Conservation (phyloP, 2,888 invertebrate species). For the Cheilosia impressa region DNA sequence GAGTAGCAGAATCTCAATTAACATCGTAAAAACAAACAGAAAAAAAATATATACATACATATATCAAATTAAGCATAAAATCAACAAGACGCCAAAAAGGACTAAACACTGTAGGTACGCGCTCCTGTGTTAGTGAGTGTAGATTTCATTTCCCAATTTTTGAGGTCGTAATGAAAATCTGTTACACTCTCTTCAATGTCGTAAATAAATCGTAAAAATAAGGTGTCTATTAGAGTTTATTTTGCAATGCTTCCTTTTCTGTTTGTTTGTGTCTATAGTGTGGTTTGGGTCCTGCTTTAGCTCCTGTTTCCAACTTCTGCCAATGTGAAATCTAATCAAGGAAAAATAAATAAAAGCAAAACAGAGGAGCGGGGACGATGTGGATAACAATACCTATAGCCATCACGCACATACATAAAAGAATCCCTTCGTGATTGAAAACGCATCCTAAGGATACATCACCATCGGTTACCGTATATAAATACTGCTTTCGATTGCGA, state of each 20-base stretch:
- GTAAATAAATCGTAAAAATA: slow-evolving; percentile 69
- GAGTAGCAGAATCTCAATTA: slow-evolving; percentile 31
- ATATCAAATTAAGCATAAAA: slow-evolving; percentile 24
- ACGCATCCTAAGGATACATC: slow-evolving; percentile 49
- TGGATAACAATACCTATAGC: slow-evolving; percentile 25
- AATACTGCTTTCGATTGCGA: slow-evolving; percentile 28
- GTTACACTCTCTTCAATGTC: slow-evolving; percentile 58
- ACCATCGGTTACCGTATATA: slow-evolving; percentile 41
- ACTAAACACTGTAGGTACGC: not conserved
- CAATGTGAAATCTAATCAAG: slow-evolving; percentile 58
- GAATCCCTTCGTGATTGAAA: slow-evolving; percentile 45
- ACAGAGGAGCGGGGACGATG: not conserved
- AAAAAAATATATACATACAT: not conserved
- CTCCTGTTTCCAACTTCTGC: slow-evolving; percentile 14
- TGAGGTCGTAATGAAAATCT: slow-evolving; percentile 69
- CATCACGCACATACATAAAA: slow-evolving; percentile 37
- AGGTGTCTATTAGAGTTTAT: slow-evolving; percentile 65
- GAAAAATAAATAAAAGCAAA: slow-evolving; percentile 43
- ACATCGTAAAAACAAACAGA: slow-evolving; percentile 38
- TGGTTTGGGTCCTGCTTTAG: not conserved
- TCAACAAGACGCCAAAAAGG: slow-evolving; percentile 16
- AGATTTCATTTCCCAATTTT: slow-evolving; percentile 51
- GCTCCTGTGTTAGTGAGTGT: slow-evolving; percentile 2
- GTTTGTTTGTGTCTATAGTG: not conserved
- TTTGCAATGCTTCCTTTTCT: slow-evolving; percentile 27